Base-by-base conservation (phyloP, 2,113 vertebrate genomes). In the Podilymbus podiceps region DNA sequence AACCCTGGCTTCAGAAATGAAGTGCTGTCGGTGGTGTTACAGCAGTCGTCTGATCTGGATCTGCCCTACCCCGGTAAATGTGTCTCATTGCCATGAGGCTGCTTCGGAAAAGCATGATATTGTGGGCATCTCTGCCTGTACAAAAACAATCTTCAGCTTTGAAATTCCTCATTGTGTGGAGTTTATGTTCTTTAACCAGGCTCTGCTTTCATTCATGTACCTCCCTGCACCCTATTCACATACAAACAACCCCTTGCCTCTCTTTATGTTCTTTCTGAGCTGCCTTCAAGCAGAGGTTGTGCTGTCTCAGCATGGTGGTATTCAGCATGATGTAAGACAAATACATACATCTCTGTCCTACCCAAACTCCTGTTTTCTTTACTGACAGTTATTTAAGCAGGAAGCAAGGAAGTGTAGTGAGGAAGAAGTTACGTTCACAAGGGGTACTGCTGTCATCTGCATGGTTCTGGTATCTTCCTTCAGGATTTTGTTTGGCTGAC, bases 201-300 rank as follows among this genome's bases (percentile, higher is more conserved):
- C 19, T 38, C 31, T 79, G 42, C 67, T 91, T 87, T 67, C 38
- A 63, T 67, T 71, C 25, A 9, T 56, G 11, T 46, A 16, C 28
- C 18, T 72, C 33, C 42, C 27, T 50, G 64, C 0, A 0, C 49
- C 23, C 53, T 67, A 15, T 8, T 69, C 30, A 12, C 8, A 4
- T 38, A 21, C 33, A 64, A 69, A 31, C 28, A 69, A 11, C 15
- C 40, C 19, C 46, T 59, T n/a, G 35, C 50, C 35, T 87, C 30
- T 64, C 82, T 31, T 22, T 22, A 0, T 55, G 25, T 35, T 69
- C 47, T 63, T 73, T 76, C 64, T 71, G 71, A 68, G 49, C 7
- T 85, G 56, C 79, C 46, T 81, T 59, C 28, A 52, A n/a, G 44
- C 44, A 85, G 30, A 35, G 18, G 12, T 12, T 85, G 24, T 3